Conservation (phyloP, 2,797 vertebrate species). For the Triplophysa bombifrons region DNA sequence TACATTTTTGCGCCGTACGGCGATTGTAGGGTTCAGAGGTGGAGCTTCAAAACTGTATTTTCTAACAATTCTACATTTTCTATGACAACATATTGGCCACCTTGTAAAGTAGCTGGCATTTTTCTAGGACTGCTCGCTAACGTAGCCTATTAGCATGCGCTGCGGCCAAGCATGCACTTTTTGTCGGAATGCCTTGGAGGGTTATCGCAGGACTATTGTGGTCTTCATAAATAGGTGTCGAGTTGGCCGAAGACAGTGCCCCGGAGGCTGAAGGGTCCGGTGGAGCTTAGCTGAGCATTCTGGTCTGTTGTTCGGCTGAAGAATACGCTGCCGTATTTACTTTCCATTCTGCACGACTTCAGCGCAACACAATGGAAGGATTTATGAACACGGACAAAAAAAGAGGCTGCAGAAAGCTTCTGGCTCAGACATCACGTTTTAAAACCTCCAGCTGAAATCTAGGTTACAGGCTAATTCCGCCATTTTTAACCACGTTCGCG, state of each 20-base stretch:
- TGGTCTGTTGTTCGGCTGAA: conserved; percentile 19
- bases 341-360: conserved; percentile 28
- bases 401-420: background rate
- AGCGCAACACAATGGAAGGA: conserved; percentile 58
- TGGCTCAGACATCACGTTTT: conserved; percentile 27
- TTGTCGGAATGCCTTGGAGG: conserved; percentile 1
- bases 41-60: no score
- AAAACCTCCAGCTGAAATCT: conserved; percentile 37
- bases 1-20: no score
- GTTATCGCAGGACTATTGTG: conserved; percentile 6
- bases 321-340: conserved; percentile 29
- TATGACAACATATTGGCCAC: no score
- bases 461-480: conserved; percentile 31
- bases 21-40: no score
- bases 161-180: background rate
- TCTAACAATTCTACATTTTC: no score
- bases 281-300: conserved; percentile 27
- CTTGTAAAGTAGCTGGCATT: background rate
- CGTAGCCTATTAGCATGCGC: background rate
- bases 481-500: conserved; percentile 11
- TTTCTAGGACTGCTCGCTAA: background rate
- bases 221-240: conserved; percentile 25
- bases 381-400: conserved; percentile 30
- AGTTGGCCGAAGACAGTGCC: conserved; percentile 27
- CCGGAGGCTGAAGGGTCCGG: conserved; percentile 19